Base-by-base conservation (phyloP, 2,797 vertebrate genomes). In the Botia kubotai region DNA sequence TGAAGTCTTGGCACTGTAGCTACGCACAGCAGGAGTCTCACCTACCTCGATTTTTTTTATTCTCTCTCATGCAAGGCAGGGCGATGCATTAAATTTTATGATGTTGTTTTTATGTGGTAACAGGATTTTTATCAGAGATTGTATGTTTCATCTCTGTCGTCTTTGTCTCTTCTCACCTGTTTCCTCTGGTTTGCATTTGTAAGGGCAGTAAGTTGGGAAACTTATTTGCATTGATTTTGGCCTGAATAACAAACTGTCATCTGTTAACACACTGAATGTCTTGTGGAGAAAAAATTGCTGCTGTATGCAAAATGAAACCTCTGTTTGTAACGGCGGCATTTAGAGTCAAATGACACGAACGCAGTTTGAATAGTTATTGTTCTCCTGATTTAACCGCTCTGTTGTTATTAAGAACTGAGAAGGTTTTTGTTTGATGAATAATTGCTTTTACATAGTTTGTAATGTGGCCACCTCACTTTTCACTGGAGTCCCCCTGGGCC, bases 11-110 rank as follows among this genome's bases (percentile, higher is more conserved):
- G 72, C 81, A 46, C 43, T 46, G 43, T 46, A 46, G 43, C 43
- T 46, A 8, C 43, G 8, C 43, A 68, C 82, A 76, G 68, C 81
- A 81, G 73, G 52, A 71, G 79, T 79, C 69, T 79, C 78, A 79
- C 85, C 81, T 81, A 68, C 82, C 79, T 83, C 63, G 68, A 69
- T 77, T 83, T 78, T 83, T 78, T 79, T 76, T 80, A 33, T 50
- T 26, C 57, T 39, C 69, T 62, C 53, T 75, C 46, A 33, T 72
- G 73, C 72, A 67, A 43, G 75, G 71, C 39, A 60, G 62, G 46
- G 52, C 6, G 74, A 85, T 48, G 26, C 78, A 72, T 82, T 80
- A 72, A 68, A 82, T 68, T 36, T 76, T 73, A 80, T 73, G 77
- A 70, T 82, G 43, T 66, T 39, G 72, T 72, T 68, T 79, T 80